These are phyloP conservation scores for Telmatochromis brachygnathus DNA, from an alignment of 2,113 vertebrate genomes.

Conservation along the genomic window DNA sequence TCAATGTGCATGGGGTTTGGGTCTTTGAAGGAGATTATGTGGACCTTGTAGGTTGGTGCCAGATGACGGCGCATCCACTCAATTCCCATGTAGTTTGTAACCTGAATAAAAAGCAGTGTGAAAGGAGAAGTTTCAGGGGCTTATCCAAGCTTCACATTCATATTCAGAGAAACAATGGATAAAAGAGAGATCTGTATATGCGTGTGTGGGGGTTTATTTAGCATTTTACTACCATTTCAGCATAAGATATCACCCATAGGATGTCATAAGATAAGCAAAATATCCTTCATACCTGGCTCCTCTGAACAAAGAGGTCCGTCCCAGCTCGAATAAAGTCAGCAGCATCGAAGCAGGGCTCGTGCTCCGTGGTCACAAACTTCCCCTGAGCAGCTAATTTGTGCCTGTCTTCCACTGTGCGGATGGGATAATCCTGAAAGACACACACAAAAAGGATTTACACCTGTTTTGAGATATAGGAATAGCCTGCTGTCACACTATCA, in stretches of 20 bases:
- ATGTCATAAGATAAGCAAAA: neutral
- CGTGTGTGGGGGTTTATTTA: neutral
- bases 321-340: conserved; percentile 98
- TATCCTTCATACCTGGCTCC: conserved; percentile 83
- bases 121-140: neutral
- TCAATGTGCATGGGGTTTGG: conserved; percentile 99
- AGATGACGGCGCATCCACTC: conserved; percentile 98
- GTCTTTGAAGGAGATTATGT: conserved; percentile 90
- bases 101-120: conserved; percentile 60
- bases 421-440: conserved; percentile 83
- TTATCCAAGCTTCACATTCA: neutral
- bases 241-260: neutral
- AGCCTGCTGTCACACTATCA: neutral
- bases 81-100: conserved; percentile 94
- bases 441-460: neutral
- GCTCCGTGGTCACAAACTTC: conserved; percentile 97
- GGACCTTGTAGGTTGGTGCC: conserved; percentile 88
- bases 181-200: neutral
- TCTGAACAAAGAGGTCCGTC: conserved; percentile 93
- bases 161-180: neutral
- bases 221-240: neutral
- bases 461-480: neutral
- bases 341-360: conserved; percentile 96
- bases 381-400: conserved; percentile 91
- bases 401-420: conserved; percentile 89